A percentile compares a stretch with the other conserved stretches of the same genome.
Evolutionary conservation across 1,140 invertebrate genomes (phyloP).

Genomic region (Portunus trituberculatus): DNA sequence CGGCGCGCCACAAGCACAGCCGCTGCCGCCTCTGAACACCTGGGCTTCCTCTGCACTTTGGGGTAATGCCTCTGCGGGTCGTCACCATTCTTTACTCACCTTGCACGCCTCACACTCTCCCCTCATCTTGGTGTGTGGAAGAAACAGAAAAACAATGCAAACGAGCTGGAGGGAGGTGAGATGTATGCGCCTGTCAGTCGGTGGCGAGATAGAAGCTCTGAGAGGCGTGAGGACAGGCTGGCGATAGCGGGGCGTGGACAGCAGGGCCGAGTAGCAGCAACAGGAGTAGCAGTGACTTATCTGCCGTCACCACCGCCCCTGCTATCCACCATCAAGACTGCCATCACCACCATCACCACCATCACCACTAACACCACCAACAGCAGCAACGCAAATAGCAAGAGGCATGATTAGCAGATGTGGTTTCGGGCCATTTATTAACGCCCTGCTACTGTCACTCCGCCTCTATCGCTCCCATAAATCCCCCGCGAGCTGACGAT

Average conservation of each 20-base stretch:
- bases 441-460: neutral
- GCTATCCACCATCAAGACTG: neutral
- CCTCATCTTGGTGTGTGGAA: neutral
- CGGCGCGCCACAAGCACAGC: neutral
- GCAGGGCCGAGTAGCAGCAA: neutral
- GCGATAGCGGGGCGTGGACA: neutral
- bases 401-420: neutral
- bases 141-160: neutral
- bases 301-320: neutral
- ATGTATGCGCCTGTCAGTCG: neutral
- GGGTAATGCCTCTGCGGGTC: neutral
- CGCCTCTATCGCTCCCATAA: neutral
- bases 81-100: neutral
- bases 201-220: neutral
- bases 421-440: neutral
- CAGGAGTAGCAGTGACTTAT: neutral
- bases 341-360: neutral
- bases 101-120: neutral
- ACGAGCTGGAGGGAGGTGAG: neutral
- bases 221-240: slow-evolving; percentile 10
- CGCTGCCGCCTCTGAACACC: neutral
- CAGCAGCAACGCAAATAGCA: neutral
- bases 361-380: neutral
- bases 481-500: neutral
- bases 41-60: neutral